Evolutionary conservation across 2,797 vertebrate species (phyloP), one percentile per base, ranked within the genome.

Genomic region (Miichthys miiuy): DNA sequence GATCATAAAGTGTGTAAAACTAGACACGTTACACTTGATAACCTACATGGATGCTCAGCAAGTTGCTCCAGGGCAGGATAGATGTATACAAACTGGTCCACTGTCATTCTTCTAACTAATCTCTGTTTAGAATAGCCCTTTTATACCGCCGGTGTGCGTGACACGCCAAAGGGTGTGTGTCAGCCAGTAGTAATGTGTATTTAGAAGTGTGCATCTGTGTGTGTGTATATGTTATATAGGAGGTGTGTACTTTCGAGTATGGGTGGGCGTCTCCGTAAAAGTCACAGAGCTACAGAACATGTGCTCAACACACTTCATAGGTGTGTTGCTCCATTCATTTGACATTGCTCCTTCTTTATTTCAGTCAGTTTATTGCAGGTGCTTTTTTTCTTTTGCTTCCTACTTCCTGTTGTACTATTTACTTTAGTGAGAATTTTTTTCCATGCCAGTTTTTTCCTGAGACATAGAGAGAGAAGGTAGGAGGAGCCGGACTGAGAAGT

Each of bases 401-500:
- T 72, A 62, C 81, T 80, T 81, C 73, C 74, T 82, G 68, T 64
- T 55, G 55, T 75, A 83, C 3, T 85, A 64, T 90, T 93, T 94
- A 72, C 69, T 91, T 93, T 69, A 79, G 79, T 91, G 87, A 86
- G 86, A 55, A 52, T 72, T 89, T 85, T 90, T 94, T 94, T 92
- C 88, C 92, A 81, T 89, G 78, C 52, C 62, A 68, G 18, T 91
- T 93, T 93, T 92, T 93, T 73, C 82, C 87, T 90, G 88, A 89
- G 88, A 83, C 89, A 88, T 84, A 82, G 69, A 80, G 69, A 88
- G 86, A 82, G 79, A 90, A 89, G 90, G 94, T 94, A 92, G 96
- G 96, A 94, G 96, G 94, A 94, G 94, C 93, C 73, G 63, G 70
- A 72, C 85, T 21, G 87, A 90, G 89, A 91, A 89, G 88, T 93